Conservation (phyloP, 2,888 invertebrate species). For the Harmothoe impar region DNA sequence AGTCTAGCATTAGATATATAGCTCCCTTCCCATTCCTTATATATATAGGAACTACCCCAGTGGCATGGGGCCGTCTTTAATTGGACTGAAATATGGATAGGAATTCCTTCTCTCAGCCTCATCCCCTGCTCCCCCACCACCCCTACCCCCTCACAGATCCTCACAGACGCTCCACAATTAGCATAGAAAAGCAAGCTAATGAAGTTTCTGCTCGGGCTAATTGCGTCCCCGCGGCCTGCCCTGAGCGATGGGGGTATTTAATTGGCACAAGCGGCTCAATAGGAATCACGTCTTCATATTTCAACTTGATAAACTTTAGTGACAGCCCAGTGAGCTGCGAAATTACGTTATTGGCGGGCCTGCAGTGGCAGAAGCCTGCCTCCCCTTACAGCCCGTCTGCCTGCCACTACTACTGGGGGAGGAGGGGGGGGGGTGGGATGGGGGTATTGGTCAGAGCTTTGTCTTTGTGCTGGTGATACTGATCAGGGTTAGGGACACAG, state of each 20-base stretch:
- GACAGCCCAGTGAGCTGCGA: slow-evolving; percentile 65
- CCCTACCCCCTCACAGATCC: not conserved
- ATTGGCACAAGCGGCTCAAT: slow-evolving; percentile 62
- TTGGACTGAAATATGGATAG: slow-evolving; percentile 57
- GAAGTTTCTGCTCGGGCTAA: slow-evolving; percentile 58
- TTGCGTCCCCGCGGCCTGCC: slow-evolving; percentile 40
- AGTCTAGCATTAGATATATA: too few species aligned
- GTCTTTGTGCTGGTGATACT: slow-evolving; percentile 2
- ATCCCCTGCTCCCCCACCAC: not conserved
- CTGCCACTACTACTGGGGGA: not conserved
- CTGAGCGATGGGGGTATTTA: slow-evolving; percentile 64
- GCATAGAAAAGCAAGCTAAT: slow-evolving; percentile 64
- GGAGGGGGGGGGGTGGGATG: not conserved
- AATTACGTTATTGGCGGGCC: slow-evolving; percentile 65
- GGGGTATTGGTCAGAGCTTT: slow-evolving; percentile 13
- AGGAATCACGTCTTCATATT: slow-evolving; percentile 65
- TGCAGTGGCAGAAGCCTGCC: not conserved
- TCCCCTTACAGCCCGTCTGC: not conserved
- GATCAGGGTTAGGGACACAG: not conserved
- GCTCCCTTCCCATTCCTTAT: not conserved
- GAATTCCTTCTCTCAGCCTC: not conserved
- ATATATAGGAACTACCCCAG: not conserved
- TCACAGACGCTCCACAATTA: slow-evolving; percentile 50
- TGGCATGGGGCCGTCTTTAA: not conserved
- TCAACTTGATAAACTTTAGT: slow-evolving; percentile 65